phyloP scores from a whole-genome alignment of 2,113 vertebrate species.

The Nycticorax nycticorax region DNA sequence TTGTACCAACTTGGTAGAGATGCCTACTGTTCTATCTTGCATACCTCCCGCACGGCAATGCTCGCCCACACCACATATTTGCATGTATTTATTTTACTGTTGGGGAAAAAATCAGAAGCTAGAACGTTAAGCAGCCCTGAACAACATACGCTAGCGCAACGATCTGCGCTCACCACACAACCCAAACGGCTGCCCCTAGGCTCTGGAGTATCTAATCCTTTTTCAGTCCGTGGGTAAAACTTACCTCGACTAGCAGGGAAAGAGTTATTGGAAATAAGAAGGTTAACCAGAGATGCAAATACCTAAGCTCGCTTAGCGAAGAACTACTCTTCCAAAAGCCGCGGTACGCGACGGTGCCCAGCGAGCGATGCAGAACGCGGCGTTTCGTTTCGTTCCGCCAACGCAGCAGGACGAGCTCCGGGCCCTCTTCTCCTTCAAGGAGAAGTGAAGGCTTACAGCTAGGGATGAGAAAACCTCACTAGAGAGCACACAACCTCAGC shows the following conservation, averaged over 20 bases:
- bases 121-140: rapidly evolving
- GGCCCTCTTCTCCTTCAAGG: not conserved
- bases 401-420: not conserved
- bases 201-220: rapidly evolving
- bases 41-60: rapidly evolving
- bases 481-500: rapidly evolving
- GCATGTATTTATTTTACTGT: rapidly evolving
- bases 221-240: rapidly evolving
- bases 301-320: rapidly evolving
- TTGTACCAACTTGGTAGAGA: rapidly evolving
- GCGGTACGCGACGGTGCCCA: rapidly evolving
- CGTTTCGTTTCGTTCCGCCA: rapidly evolving
- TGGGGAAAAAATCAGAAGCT: not conserved
- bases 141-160: rapidly evolving
- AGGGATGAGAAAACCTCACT: too few species aligned
- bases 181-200: rapidly evolving
- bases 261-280: rapidly evolving
- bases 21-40: rapidly evolving
- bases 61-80: rapidly evolving
- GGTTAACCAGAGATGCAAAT: rapidly evolving
- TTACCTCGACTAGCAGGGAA: rapidly evolving
- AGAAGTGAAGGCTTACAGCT: too few species aligned
- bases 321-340: rapidly evolving
- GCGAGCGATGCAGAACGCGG: too few species aligned
- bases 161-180: rapidly evolving